Evolutionary conservation across 2,888 invertebrate genomes (phyloP), one percentile per base, ranked within the genome.

Genomic region (Catocala nupta): DNA sequence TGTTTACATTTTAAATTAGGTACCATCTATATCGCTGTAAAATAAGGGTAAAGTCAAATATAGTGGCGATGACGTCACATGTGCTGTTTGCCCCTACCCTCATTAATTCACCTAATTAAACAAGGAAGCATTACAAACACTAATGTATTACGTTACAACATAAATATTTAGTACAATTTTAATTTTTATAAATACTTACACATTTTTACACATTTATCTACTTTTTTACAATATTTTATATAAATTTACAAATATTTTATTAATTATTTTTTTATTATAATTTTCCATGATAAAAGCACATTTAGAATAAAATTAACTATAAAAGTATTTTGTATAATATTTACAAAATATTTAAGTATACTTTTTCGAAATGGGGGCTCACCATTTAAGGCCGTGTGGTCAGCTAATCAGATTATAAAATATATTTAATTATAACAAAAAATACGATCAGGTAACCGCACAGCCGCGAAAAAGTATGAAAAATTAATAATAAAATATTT

Each of bases 311-410:
- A 73, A 55, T 64, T 48, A 57, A 59, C 51, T 62, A 57, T 67
- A 51, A 63, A 12, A 25, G 12, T 68, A 49, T 65, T 58, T 72
- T 57, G 59, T 70, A 58, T 70, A 74, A 66, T 77, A 82, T 82
- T 73, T 80, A 80, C 80, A 82, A 63, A 63, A 56, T 68, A 63
- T 63, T 70, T 81, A 25, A 25, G 25, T 25, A 85, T 89, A 90
- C 90, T 90, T 90, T 89, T 87, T 72, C 80, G 81, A 84, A 92
- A 92, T 91, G 92, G 88, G 93, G 93, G 93, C 93, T 93, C 93
- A 68, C 89, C 92, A 91, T 91, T 89, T 83, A 59, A 78, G 89
- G 85, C 89, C 71, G 71, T 81, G 84, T 61, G 71, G 77, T 77
- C 70, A 92, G 86, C 86, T 81, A 69, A 90, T 90, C 86, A 73